Evolutionary conservation across 2,797 vertebrate genomes (phyloP), one percentile per base, ranked within the genome.

Genomic region (Kryptopterus vitreolus): DNA sequence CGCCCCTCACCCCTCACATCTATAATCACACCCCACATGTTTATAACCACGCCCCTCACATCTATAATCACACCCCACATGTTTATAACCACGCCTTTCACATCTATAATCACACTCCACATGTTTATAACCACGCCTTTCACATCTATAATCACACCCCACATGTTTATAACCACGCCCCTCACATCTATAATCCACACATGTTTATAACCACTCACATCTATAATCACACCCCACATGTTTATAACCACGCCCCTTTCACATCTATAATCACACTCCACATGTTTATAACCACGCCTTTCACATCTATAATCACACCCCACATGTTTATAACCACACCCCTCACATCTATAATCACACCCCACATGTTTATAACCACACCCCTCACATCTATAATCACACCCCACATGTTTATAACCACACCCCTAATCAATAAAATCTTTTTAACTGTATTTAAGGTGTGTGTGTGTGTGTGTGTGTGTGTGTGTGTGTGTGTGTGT

Each of bases 401-500:
- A 11, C 35, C 63, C 10, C 20, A 10, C 35, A 16, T 35, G 1
- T n/a, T 4, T 26, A 29, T 61, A 12, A 5, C 58, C 29, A 26
- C 31, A 22, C 62, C 31, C 31, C 33, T 38, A 1, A 31, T 0
- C 57, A 15, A 13, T 33, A 6, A 12, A 62, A 4, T 3, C 61
- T 33, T n/a, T 38, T 10, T 3, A 9, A 22, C 33, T 43, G 5
- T n/a, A 1, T 4, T 7, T 22, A 13, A 3, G 9, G 3, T 8
- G 7, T 71, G 15, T 31, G 26, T 52, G 26, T 38, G 35, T 38
- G 33, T 29, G 29, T 65, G 46, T 53, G 57, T 26, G 63, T 57
- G 80, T 33, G 52, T 31, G 61, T 33, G 35, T 22, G 71, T 53
- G 68, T 15, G 46, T 48, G 70, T 46, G 46, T 59, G 20, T 82